phyloP scores from a whole-genome alignment of 2,113 vertebrate species.

The Terrapene triunguis region DNA sequence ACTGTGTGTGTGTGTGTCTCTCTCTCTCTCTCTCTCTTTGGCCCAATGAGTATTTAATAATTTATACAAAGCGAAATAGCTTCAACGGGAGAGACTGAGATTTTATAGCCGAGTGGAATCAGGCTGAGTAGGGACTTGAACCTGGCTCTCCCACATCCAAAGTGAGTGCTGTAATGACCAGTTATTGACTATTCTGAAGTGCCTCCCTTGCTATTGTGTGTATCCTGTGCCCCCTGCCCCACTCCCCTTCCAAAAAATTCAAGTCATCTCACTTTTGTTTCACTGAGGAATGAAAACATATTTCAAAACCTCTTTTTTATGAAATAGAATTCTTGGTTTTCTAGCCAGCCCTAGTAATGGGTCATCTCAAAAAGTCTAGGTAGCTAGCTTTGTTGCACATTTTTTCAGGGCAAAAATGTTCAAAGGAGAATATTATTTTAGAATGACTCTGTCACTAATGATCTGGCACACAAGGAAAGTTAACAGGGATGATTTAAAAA shows the following conservation, averaged over 20 bases:
- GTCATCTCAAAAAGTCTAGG: background rate
- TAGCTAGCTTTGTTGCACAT: background rate
- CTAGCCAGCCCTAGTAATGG: background rate
- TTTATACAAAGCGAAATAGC: background rate
- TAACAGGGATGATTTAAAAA: background rate
- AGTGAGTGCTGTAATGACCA: background rate
- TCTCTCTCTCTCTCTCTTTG: background rate
- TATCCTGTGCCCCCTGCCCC: too few species aligned
- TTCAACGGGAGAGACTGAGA: background rate
- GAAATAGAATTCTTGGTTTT: background rate
- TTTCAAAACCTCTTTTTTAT: background rate
- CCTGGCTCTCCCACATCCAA: background rate
- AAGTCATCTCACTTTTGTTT: background rate
- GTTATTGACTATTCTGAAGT: background rate
- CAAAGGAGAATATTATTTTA: background rate
- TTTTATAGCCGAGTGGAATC: background rate
- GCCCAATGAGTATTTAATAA: background rate
- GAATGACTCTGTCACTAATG: background rate
- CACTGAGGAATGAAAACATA: background rate
- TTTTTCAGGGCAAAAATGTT: background rate
- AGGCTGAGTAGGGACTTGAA: background rate
- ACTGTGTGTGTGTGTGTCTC: background rate
- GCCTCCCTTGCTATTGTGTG: background rate
- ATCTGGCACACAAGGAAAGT: background rate
- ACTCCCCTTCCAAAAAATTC: background rate